Evolutionary conservation across 2,888 invertebrate genomes (phyloP), one percentile per base, ranked within the genome.

Genomic region (Drosophila rellima): DNA sequence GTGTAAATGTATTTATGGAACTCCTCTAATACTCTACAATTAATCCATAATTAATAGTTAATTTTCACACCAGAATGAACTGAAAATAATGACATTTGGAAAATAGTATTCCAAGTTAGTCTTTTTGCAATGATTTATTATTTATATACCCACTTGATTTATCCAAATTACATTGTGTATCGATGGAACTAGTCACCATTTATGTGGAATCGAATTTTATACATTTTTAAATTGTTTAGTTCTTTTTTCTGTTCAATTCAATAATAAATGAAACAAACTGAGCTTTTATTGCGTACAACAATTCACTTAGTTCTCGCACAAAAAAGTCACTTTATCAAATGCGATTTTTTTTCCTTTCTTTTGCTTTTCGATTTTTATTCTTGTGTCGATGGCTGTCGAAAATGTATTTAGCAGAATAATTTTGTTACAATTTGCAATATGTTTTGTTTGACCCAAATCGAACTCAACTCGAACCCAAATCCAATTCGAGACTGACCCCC

Each of bases 361-460:
- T 48, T 48, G 18, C 18, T 6, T 17, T 31, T 39, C n/a, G 29
- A n/a, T 31, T 42, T 42, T 7, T 1, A n/a, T 20, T 18, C n/a
- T 55, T 1, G 42, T 48, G 17, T 39, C 61, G 44, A 5, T 47
- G 23, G 69, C 69, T 64, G 59, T 74, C 64, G 57, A 39, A 59
- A 54, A 39, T 56, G 48, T 66, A 54, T 74, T 79, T 62, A 77
- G 80, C 81, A 74, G 66, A 81, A 79, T 74, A 59, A 71, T 81
- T 74, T 74, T 57, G 63, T 72, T 54, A 59, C 80, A 80, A 77
- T 77, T 76, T 77, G 71, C 63, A 71, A 80, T 71, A 64, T 71
- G 68, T 72, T 70, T 56, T 74, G 79, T 69, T 35, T 33, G 68
- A 59, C 59, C 62, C 44, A 40, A 61, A 52, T 44, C 54, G 35